These are phyloP conservation scores for Tryphoninae sp. DNA, from an alignment of 2,888 invertebrate genomes.

Conservation along the genomic window DNA sequence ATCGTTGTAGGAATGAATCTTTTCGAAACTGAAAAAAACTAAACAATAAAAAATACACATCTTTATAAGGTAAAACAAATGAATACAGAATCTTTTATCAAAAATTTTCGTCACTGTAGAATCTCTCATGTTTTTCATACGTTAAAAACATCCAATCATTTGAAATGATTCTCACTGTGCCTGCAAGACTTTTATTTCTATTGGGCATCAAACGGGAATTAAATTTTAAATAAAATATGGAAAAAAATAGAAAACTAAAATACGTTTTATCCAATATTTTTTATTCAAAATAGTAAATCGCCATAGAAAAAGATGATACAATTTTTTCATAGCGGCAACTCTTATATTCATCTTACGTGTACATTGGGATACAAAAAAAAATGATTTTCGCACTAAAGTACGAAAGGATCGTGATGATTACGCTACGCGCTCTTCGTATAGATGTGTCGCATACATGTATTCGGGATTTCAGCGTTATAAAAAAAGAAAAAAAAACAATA, in stretches of 20 bases:
- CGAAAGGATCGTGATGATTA: constrained; percentile 4
- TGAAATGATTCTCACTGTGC: no score
- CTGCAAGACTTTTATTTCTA: no score
- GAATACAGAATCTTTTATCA: constrained; percentile 51
- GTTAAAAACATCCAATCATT: not conserved
- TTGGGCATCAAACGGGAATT: no score
- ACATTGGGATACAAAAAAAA: constrained; percentile 54
- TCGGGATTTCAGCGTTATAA: not conserved
- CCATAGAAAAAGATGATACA: constrained; percentile 66
- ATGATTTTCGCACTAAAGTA: constrained; percentile 28
- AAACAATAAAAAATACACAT: constrained; percentile 51
- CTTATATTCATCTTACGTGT: constrained; percentile 54
- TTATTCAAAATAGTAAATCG: constrained; percentile 72
- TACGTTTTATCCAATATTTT: constrained; percentile 59
- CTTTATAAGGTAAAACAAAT: constrained; percentile 61
- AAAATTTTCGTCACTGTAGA: constrained; percentile 64
- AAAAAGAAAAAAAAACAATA: constrained; percentile 1
- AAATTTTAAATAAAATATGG: not conserved
- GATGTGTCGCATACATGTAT: constrained; percentile 16
- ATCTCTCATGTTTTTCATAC: constrained; percentile 49
- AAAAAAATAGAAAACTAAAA: constrained; percentile 6
- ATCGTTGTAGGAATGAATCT: constrained; percentile 58
- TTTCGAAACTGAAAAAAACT: constrained; percentile 52
- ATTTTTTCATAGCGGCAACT: constrained; percentile 51
- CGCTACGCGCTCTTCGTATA: constrained; percentile 3